A percentile compares a stretch with the other conserved stretches of the same genome.
Evolutionary conservation across 2,113 vertebrate species (phyloP).

Genomic region (Tichodroma muraria): DNA sequence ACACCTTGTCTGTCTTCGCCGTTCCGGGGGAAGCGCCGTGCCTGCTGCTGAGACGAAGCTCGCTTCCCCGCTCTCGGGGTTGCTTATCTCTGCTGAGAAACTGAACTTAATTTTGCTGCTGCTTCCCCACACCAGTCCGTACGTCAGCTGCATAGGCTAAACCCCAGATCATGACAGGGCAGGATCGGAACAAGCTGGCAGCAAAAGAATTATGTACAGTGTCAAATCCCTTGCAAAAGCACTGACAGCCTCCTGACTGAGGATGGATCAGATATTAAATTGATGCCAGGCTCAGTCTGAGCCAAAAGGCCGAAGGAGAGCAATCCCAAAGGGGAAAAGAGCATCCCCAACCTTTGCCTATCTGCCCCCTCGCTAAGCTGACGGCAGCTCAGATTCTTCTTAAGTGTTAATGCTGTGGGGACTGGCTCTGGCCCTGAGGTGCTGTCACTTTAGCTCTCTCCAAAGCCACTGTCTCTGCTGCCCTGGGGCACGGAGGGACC

Average conservation of each 20-base stretch:
- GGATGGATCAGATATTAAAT: background rate
- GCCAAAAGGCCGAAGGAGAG: background rate
- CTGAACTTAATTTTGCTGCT: background rate
- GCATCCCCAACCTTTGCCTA: background rate
- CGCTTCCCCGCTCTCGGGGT: fast-evolving
- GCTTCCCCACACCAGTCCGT: background rate
- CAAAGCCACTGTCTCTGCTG: background rate
- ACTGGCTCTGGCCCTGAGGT: background rate
- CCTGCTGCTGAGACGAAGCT: background rate
- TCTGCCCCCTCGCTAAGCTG: fast-evolving
- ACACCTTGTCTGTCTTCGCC: background rate
- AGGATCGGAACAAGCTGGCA: background rate
- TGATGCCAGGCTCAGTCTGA: background rate
- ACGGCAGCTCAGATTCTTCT: background rate
- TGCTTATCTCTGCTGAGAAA: background rate
- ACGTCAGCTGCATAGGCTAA: background rate
- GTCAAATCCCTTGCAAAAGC: background rate
- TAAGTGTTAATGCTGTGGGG: background rate
- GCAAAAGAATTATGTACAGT: background rate
- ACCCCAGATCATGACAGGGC: background rate
- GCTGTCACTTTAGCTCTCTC: background rate
- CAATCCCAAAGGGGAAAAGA: background rate
- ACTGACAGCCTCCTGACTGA: background rate
- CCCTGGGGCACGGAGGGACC: fast-evolving
- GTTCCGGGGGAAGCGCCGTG: background rate